A percentile compares a stretch with the other conserved stretches of the same genome.
phyloP scores from a whole-genome alignment of 2,797 vertebrate genomes.

The Alectoris magna region DNA sequence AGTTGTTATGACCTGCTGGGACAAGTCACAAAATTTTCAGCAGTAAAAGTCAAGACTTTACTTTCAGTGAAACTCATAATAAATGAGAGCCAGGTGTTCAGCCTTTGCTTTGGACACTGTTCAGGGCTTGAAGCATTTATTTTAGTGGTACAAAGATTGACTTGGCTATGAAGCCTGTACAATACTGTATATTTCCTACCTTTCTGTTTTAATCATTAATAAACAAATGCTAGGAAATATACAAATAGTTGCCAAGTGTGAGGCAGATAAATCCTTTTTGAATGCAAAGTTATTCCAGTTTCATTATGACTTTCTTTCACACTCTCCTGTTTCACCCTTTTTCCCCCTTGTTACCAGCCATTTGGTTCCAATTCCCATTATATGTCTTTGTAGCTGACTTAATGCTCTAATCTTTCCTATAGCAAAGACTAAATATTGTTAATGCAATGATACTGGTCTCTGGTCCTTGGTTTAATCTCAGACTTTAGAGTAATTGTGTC shows the following conservation, averaged over 20 bases:
- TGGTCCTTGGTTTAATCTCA: background rate
- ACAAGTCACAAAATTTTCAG: slow-evolving; percentile 21
- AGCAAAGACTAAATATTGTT: background rate
- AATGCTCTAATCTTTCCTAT: background rate
- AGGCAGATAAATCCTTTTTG: background rate
- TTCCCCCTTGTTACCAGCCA: background rate
- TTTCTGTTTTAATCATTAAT: background rate
- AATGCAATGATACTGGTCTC: background rate
- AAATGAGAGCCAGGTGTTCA: slow-evolving; percentile 73
- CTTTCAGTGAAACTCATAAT: slow-evolving; percentile 71
- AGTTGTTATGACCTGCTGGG: background rate
- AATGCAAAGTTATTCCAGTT: slow-evolving; percentile 33
- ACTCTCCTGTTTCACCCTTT: slow-evolving; percentile 2
- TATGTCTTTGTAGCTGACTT: background rate
- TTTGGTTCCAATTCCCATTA: slow-evolving; percentile 11
- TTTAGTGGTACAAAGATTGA: slow-evolving; percentile 41
- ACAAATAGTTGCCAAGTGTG: slow-evolving; percentile 41
- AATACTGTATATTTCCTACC: background rate
- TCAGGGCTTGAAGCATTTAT: slow-evolving; percentile 64
- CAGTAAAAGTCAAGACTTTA: slow-evolving; percentile 62
- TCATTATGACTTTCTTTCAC: slow-evolving; percentile 32
- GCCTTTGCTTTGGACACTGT: slow-evolving; percentile 66
- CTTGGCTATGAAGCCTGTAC: slow-evolving; percentile 30
- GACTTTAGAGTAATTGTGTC: background rate
- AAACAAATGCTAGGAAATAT: slow-evolving; percentile 49